These are phyloP conservation scores for Oegoconia quadripuncta DNA, from an alignment of 2,888 invertebrate genomes.

Conservation along the genomic window DNA sequence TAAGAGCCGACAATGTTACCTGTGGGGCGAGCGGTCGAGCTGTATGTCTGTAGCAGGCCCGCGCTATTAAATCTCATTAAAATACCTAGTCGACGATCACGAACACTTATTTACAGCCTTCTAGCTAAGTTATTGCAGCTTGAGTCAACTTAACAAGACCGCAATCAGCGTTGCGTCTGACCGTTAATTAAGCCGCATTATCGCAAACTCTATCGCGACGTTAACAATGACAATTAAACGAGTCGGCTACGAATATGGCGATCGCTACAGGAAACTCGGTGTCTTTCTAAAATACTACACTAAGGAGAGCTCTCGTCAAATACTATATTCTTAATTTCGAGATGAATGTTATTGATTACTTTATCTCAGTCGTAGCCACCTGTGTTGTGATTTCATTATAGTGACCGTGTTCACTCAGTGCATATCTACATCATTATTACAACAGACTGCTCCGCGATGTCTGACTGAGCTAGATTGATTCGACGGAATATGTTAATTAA, in stretches of 20 bases:
- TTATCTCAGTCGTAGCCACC: slow-evolving; percentile 14
- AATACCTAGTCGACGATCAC: slow-evolving; percentile 64
- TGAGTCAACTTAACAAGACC: slow-evolving; percentile 49
- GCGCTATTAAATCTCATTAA: slow-evolving; percentile 68
- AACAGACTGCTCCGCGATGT: slow-evolving; percentile 8
- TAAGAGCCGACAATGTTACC: slow-evolving; percentile 55
- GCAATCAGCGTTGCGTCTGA: slow-evolving; percentile 55
- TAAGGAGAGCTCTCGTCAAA: too few species aligned
- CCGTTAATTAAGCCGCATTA: slow-evolving; percentile 64
- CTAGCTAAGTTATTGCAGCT: slow-evolving; percentile 52
- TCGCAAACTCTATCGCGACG: slow-evolving; percentile 48
- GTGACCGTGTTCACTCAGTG: slow-evolving; percentile 18
- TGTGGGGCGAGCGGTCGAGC: slow-evolving; percentile 33
- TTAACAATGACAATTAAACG: slow-evolving; percentile 34
- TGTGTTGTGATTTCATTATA: slow-evolving; percentile 22
- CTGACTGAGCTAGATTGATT: slow-evolving; percentile 12
- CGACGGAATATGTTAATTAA: slow-evolving; percentile 14
- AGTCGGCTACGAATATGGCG: slow-evolving; percentile 19
- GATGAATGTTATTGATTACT: slow-evolving; percentile 24
- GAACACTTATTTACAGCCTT: slow-evolving; percentile 61
- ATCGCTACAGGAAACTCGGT: slow-evolving; percentile 16
- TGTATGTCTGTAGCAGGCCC: slow-evolving; percentile 28
- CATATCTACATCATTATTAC: slow-evolving; percentile 18
- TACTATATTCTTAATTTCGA: slow-evolving; percentile 11
- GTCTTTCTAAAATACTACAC: slow-evolving; percentile 28